Evolutionary conservation across 2,797 vertebrate genomes (phyloP).

Genomic region (Oreochromis mossambicus): DNA sequence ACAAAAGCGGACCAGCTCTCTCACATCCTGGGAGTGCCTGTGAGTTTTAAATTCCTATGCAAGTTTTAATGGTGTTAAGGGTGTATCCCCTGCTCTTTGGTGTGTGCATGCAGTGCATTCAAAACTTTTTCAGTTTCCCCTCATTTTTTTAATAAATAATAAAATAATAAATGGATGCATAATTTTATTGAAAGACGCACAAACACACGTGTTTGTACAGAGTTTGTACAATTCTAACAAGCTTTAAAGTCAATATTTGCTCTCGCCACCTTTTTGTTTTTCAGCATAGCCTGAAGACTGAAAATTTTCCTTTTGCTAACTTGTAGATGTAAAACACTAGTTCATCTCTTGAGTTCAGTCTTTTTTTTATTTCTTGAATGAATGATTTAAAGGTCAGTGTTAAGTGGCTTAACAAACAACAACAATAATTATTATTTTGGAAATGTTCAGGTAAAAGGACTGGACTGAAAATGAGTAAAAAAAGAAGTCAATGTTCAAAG

Average conservation of each 20-base stretch:
- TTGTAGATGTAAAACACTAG: neutral
- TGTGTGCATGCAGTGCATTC: neutral
- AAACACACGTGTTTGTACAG: neutral
- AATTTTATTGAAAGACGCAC: neutral
- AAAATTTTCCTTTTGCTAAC: neutral
- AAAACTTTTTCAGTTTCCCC: neutral
- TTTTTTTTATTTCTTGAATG: neutral
- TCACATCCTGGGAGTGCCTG: slow-evolving; percentile 85
- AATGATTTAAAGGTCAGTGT: neutral
- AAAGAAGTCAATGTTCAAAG: neutral
- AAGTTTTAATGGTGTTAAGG: neutral
- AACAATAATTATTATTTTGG: neutral
- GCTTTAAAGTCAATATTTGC: neutral
- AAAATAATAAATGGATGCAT: neutral
- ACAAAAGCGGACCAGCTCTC: slow-evolving; percentile 89
- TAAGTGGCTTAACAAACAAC: neutral
- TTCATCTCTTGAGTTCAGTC: neutral
- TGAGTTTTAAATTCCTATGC: slow-evolving; percentile 67
- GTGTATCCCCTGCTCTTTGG: neutral
- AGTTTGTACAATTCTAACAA: neutral
- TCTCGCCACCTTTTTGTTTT: neutral
- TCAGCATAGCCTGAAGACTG: neutral
- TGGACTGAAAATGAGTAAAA: neutral
- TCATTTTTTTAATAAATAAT: neutral
- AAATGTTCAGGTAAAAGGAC: neutral